Conservation (phyloP, 2,113 vertebrate species). For the Dipodomys ordii region DNA sequence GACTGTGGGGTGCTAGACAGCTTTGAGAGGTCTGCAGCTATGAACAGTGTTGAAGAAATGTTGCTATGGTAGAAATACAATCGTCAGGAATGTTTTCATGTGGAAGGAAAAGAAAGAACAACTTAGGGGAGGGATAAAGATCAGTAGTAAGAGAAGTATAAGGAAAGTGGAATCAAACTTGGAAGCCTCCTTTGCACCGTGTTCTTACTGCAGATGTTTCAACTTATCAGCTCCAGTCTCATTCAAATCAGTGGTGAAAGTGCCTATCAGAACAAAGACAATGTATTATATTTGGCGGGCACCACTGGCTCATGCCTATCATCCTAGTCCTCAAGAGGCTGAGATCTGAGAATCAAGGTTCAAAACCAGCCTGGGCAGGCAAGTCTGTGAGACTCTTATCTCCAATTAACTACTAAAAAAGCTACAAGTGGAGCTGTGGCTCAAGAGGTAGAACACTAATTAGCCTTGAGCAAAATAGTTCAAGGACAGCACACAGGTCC, state of each 20-base stretch:
- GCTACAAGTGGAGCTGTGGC: no score
- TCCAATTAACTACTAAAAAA: no score
- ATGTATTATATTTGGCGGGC: background rate
- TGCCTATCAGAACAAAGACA: background rate
- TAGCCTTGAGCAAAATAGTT: no score
- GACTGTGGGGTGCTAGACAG: background rate
- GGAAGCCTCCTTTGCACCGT: background rate
- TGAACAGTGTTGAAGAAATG: background rate
- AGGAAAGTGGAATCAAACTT: background rate
- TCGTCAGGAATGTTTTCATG: background rate
- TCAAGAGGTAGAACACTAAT: no score
- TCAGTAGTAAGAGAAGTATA: background rate
- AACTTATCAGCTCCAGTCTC: background rate
- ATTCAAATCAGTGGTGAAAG: background rate
- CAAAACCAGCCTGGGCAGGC: no score
- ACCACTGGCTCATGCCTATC: no score
- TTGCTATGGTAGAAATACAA: background rate
- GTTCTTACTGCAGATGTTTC: background rate
- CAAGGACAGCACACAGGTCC: no score
- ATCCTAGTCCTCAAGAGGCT: no score
- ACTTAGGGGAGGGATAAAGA: background rate
- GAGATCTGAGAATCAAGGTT: no score
- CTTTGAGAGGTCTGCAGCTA: background rate
- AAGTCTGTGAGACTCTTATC: no score
- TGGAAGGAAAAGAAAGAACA: background rate